Percentiles rank a stretch among this genome's conserved stretches.
phyloP scores from a whole-genome alignment of 2,888 invertebrate genomes.

The Campoletis raptor region DNA sequence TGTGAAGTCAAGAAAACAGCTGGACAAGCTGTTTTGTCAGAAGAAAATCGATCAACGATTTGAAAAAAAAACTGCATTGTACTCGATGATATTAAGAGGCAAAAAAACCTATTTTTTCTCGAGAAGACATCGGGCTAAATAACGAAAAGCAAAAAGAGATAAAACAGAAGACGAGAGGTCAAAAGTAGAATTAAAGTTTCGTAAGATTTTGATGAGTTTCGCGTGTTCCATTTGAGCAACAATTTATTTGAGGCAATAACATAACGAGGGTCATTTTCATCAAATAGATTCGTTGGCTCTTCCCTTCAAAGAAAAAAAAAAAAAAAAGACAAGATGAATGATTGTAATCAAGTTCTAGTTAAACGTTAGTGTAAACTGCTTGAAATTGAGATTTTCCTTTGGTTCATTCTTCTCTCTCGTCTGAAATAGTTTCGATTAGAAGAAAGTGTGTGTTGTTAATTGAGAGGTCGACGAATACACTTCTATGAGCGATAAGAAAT shows the following conservation, averaged over 20 bases:
- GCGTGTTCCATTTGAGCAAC: background rate
- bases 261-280: slow-evolving; percentile 9
- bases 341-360: background rate
- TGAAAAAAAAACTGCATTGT: background rate
- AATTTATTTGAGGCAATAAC: background rate
- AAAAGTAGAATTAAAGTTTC: background rate
- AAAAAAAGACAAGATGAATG: background rate
- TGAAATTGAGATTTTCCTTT: background rate
- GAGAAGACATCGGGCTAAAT: background rate
- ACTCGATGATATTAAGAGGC: background rate
- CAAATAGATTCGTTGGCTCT: background rate
- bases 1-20: background rate
- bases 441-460: slow-evolving; percentile 47
- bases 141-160: background rate
- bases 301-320: too few relatives aligned
- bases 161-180: background rate
- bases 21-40: background rate
- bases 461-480: slow-evolving; percentile 39
- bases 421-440: background rate
- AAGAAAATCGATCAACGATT: background rate
- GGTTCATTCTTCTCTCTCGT: background rate
- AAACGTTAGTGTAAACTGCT: background rate
- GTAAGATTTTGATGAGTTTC: slow-evolving; percentile 1
- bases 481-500: slow-evolving; percentile 55
- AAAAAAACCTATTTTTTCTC: background rate